Evolutionary conservation across 1,140 invertebrate species (phyloP).

Genomic region (Drosophila yakuba): DNA sequence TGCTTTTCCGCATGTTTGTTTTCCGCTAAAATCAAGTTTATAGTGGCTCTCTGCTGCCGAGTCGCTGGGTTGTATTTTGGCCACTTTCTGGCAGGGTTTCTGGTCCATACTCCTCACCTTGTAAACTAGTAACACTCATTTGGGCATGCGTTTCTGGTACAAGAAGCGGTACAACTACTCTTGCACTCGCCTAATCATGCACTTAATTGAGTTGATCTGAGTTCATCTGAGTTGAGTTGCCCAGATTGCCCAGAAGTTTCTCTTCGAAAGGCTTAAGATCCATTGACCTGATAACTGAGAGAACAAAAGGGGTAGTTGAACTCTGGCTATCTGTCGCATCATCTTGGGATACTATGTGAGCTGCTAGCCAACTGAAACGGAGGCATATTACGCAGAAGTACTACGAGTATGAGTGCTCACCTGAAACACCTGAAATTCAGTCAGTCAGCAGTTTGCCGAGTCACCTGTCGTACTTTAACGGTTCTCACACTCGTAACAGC

Average conservation of each 20-base stretch:
- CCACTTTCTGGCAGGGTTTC: conserved; percentile 55
- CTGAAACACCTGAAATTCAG: conserved; percentile 18
- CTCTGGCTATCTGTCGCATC: conserved; percentile 71
- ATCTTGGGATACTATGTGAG: conserved; percentile 56
- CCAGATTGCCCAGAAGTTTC: conserved; percentile 12
- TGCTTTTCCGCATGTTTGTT: conserved; percentile 75
- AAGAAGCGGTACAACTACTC: neutral
- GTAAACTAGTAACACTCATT: conserved; percentile 47
- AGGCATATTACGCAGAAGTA: conserved; percentile 40
- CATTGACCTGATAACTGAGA: conserved; percentile 19
- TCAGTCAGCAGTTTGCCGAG: conserved; percentile 49
- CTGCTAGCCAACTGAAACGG: conserved; percentile 41
- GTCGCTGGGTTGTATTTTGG: conserved; percentile 23
- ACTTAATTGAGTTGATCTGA: conserved; percentile 29
- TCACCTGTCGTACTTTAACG: conserved; percentile 66
- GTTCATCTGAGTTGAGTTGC: no score
- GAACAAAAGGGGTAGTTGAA: conserved; percentile 48
- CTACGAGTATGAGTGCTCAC: neutral
- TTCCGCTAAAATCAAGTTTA: conserved; percentile 46
- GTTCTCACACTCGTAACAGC: conserved; percentile 74
- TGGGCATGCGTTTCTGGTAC: conserved; percentile 31
- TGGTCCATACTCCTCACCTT: conserved; percentile 44
- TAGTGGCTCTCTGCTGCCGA: neutral
- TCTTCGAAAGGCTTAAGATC: conserved; percentile 7
- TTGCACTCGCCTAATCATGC: conserved; percentile 11